Evolutionary conservation across 2,113 vertebrate species (phyloP), one percentile per base, ranked within the genome.

Genomic region (Ascaphus truei): DNA sequence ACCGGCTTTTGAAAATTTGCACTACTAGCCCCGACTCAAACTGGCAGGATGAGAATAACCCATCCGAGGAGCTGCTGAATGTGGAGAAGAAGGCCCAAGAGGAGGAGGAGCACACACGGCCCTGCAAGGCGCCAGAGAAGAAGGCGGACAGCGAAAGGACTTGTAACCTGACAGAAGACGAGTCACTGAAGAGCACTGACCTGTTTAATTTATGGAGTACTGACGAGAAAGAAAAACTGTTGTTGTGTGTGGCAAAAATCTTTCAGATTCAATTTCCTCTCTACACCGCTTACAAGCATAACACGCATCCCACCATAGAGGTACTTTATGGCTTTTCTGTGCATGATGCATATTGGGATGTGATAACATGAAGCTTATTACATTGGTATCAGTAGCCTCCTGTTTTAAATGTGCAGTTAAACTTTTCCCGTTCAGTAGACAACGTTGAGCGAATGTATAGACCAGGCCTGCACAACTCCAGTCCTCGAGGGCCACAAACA

Each of bases 181-280:
- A 80, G 13, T 77, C 86, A 30, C n/a, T 78, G 45, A 90, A 90
- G 76, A 74, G 9, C 84, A 81, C 84, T 62, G 94, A 98, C 79
- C 84, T 82, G 37, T 96, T 94, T 77, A 82, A 79, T 71, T 89
- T 92, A 58, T 99, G 97, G 97, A 98, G 79, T 86, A 95, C 93
- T n/a, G 97, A 98, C 74, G 97, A 99, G 80, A 92, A 94, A 67
- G 97, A 98, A 82, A 98, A 98, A 79, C 92, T 99, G 68, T 89
- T 99, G 86, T 85, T 98, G 39, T 98, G 96, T 77, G 94, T 97
- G 64, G 96, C 96, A 85, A 99, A 99, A 89, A 98, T 99, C 78
- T 99, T 99, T 81, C 97, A 99, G 83, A 99, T 99, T 83, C 96
- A 98, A 82, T 99, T 99, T 82, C 97, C 97, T 25, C 92, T 98